These are phyloP conservation scores for Coenonympha arcania DNA, from an alignment of 2,888 invertebrate species.

Conservation along the genomic window DNA sequence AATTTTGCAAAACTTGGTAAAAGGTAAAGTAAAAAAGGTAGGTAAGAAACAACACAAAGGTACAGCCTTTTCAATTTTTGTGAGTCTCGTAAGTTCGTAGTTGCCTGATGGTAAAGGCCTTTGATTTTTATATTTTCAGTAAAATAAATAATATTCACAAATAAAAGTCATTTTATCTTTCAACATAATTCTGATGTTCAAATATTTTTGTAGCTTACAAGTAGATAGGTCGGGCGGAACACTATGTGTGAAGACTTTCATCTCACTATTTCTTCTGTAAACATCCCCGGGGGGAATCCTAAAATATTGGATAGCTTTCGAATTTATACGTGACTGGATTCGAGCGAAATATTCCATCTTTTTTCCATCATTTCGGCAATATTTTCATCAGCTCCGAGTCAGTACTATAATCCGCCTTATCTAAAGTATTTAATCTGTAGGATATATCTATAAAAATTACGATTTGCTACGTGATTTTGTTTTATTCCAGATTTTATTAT, in stretches of 20 bases:
- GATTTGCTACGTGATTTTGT: not conserved
- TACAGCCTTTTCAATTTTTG: no score
- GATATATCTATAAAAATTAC: not conserved
- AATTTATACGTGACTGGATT: conserved; percentile 6
- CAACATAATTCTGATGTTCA: not conserved
- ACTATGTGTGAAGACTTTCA: not conserved
- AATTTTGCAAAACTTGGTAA: no score
- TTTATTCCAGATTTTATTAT: not conserved
- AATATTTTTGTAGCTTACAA: not conserved
- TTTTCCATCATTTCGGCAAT: not conserved
- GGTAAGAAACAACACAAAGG: no score
- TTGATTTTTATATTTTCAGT: no score
- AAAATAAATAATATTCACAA: no score
- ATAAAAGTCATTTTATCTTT: no score
- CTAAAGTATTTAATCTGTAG: conserved; percentile 3
- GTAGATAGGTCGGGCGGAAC: not conserved
- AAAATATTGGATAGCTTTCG: conserved; percentile 7
- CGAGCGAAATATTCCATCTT: not conserved
- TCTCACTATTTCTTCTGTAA: conserved; percentile 1
- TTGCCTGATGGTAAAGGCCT: no score
- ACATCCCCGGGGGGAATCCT: conserved; percentile 4
- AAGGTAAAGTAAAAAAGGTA: no score
- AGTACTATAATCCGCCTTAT: not conserved
- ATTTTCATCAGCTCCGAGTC: not conserved
- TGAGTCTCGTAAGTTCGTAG: no score